phyloP scores from a whole-genome alignment of 53 echinoderm and acorn worm genomes.

The Crossaster papposus region DNA sequence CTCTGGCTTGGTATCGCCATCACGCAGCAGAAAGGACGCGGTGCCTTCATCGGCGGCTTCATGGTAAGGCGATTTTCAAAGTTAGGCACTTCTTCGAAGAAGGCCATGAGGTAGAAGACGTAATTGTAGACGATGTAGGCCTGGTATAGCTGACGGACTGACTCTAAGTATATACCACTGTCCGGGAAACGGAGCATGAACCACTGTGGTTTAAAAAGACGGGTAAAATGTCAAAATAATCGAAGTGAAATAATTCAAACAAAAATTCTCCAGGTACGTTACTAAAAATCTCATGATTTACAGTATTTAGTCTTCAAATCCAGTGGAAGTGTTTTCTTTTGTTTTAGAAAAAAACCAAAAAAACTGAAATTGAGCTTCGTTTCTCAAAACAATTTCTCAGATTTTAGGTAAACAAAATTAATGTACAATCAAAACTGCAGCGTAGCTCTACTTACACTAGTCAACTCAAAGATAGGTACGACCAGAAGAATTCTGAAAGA shows the following conservation, averaged over 20 bases:
- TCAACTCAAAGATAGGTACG: constrained; percentile 79
- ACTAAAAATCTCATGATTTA: background rate
- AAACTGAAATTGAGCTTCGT: no score
- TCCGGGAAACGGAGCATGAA: constrained; percentile 72
- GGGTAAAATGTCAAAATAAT: no score
- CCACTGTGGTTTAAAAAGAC: constrained; percentile 53
- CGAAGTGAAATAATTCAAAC: background rate
- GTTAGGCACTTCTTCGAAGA: constrained; percentile 68
- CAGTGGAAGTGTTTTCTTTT: no score
- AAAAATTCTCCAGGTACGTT: no score
- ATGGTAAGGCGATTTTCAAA: constrained; percentile 51
- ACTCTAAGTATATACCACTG: constrained; percentile 58
- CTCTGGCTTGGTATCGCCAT: constrained; percentile 56
- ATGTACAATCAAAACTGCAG: no score
- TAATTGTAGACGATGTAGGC: constrained; percentile 71
- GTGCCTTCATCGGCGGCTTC: constrained; percentile 70
- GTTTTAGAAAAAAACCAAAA: no score
- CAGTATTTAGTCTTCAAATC: no score
- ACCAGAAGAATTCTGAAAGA: constrained; percentile 79
- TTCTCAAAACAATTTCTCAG: no score
- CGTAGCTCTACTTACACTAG: constrained; percentile 77
- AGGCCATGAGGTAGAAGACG: constrained; percentile 69
- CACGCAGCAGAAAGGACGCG: constrained; percentile 69
- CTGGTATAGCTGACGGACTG: constrained; percentile 68
- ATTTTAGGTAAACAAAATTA: no score